Evolutionary conservation across 2,888 invertebrate genomes (phyloP).

Genomic region (Falcaria lacertinaria): DNA sequence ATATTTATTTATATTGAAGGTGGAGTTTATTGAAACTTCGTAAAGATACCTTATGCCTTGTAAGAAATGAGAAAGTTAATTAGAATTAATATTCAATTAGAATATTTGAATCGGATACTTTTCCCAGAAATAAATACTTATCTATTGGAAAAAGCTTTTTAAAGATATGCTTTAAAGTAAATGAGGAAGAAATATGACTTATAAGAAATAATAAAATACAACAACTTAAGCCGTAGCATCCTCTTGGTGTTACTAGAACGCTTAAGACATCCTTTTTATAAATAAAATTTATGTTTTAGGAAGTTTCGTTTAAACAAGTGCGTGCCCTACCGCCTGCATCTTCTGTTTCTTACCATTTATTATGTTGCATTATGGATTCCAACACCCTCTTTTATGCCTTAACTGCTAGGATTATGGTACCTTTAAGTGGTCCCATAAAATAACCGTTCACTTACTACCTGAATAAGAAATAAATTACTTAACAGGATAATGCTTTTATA

Average conservation of each 20-base stretch:
- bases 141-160: no score
- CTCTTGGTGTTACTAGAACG: conserved; percentile 24
- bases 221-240: conserved; percentile 27
- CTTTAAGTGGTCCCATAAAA: conserved; percentile 75
- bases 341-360: conserved; percentile 61
- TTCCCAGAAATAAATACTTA: no score
- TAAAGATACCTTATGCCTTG: no score
- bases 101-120: no score
- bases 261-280: conserved; percentile 31
- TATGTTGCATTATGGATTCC: conserved; percentile 59
- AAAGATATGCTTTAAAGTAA: no score
- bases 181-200: no score
- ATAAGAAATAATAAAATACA: conserved; percentile 26
- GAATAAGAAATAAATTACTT: conserved; percentile 78
- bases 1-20: no score
- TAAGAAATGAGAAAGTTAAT: background rate
- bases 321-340: no score
- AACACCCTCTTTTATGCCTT: conserved; percentile 67
- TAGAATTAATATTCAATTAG: no score
- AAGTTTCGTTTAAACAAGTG: conserved; percentile 55
- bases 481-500: conserved; percentile 77
- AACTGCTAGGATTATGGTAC: conserved; percentile 71
- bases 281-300: conserved; percentile 65
- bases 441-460: conserved; percentile 67
- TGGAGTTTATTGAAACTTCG: no score